A percentile compares a stretch with the other conserved stretches of the same genome.
Conservation (phyloP, 2,888 invertebrate genomes). For the Acleris literana region DNA sequence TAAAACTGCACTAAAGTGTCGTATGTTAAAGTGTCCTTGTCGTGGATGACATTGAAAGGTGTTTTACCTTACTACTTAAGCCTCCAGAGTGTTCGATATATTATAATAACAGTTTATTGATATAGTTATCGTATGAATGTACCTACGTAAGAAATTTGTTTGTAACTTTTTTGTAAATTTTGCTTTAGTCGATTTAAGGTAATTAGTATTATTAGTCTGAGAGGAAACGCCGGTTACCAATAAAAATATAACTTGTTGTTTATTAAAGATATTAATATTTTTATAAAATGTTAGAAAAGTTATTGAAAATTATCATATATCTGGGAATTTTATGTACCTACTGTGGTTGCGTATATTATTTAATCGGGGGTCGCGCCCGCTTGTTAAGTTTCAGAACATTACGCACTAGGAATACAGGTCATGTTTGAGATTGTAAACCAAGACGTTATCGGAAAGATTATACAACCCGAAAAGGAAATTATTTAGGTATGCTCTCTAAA, state of each 20-base stretch:
- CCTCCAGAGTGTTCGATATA: conserved; percentile 78
- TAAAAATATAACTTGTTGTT: conserved; percentile 82
- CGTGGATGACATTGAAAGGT: conserved; percentile 60
- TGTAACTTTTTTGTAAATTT: conserved; percentile 75
- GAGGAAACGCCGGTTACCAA: conserved; percentile 83
- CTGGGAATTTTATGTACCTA: conserved; percentile 65
- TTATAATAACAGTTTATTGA: conserved; percentile 60
- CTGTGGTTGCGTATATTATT: conserved; percentile 75
- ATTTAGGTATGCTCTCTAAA: conserved; percentile 68
- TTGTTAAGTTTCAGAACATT: conserved; percentile 80
- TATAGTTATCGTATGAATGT: conserved; percentile 64
- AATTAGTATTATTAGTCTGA: conserved; percentile 82
- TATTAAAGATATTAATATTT: conserved; percentile 75
- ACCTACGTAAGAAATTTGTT: conserved; percentile 61
- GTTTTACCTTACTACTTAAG: conserved; percentile 55
- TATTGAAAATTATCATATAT: conserved; percentile 65
- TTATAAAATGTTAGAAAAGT: conserved; percentile 77
- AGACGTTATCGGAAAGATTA: conserved; percentile 56
- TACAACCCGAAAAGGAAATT: conserved; percentile 42
- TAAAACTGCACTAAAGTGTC: conserved; percentile 33
- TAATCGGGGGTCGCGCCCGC: conserved; percentile 57
- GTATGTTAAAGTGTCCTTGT: conserved; percentile 61
- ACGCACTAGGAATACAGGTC: conserved; percentile 64
- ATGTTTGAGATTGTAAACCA: conserved; percentile 67
- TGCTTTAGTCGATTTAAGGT: conserved; percentile 76